Conservation (phyloP, 2,888 invertebrate species). For the Aspidiotus rigidus region DNA sequence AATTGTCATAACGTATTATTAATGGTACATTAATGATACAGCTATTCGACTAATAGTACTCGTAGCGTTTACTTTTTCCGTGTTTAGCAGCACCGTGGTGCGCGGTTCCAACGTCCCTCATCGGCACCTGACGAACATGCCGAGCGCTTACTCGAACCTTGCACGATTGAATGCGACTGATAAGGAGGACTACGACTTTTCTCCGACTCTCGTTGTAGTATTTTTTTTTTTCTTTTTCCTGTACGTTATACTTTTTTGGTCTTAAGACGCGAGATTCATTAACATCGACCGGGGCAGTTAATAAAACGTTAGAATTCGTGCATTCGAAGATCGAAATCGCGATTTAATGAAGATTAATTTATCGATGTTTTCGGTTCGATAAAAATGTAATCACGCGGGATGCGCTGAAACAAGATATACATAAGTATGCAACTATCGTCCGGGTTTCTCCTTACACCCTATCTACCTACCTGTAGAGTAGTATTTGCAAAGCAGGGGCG, state of each 20-base stretch:
- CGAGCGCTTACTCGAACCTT: slow-evolving; percentile 16
- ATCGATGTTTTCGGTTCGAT: slow-evolving; percentile 4
- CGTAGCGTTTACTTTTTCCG: slow-evolving; percentile 25
- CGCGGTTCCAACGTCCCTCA: slow-evolving; percentile 20
- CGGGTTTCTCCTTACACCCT: too few relatives aligned
- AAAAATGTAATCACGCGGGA: not conserved
- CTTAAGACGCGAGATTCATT: slow-evolving; percentile 30
- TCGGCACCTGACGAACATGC: slow-evolving; percentile 26
- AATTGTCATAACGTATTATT: slow-evolving; percentile 32
- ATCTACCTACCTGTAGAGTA: too few relatives aligned
- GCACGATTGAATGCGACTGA: slow-evolving; percentile 30
- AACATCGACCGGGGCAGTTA: slow-evolving; percentile 22
- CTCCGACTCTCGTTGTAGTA: too few relatives aligned
- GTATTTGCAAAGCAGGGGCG: too few relatives aligned
- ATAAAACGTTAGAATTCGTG: slow-evolving; percentile 29
- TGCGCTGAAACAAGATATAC: too few relatives aligned
- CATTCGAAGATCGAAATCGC: slow-evolving; percentile 14
- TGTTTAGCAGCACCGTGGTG: too few relatives aligned
- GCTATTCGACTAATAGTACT: slow-evolving; percentile 34
- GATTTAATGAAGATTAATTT: slow-evolving; percentile 20
- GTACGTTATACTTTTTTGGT: slow-evolving; percentile 27
- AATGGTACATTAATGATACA: slow-evolving; percentile 34
- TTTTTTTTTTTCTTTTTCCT: not conserved
- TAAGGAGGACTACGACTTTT: not conserved
- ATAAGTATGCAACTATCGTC: too few relatives aligned